Evolutionary conservation across 2,888 invertebrate genomes (phyloP), one percentile per base, ranked within the genome.

Genomic region (Brachyptera risi): DNA sequence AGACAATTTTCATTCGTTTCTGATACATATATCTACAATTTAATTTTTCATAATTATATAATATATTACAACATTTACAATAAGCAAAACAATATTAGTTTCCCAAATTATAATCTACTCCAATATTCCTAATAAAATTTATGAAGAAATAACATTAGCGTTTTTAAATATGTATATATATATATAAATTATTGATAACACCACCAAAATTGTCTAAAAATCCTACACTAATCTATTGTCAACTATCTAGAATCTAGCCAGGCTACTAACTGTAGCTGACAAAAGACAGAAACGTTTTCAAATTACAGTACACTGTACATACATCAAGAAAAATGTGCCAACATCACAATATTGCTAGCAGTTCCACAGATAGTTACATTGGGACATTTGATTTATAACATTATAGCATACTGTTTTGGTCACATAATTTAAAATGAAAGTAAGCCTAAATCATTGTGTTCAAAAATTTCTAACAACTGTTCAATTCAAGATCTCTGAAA

Each of bases 121-220:
- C 47, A 47, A 7, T 7, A 47, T 47, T 47, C 1, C 23, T 47
- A 47, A 23, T 47, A 47, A 47, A 47, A 17, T 21, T n/a, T 47
- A n/a, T 47, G 47, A 21, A 11, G 24, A 47, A 47, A 13, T 47
- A 17, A 24, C 21, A n/a, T n/a, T n/a, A n/a, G n/a, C n/a, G n/a
- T n/a, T n/a, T n/a, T n/a, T n/a, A n/a, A n/a, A n/a, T n/a, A n/a
- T n/a, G n/a, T n/a, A n/a, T n/a, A n/a, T n/a, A n/a, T n/a, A 40
- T 24, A 47, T n/a, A 47, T 47, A 47, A 54, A 54, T n/a, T n/a
- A 44, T 44, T 44, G 23, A 17, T 37, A 54, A 35, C 54, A 54
- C 54, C 54, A 54, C 54, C 54, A 54, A 54, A 54, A 19, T 35
- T 51, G 19, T 19, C 50, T 51, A 51, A 51, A 51, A 51, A n/a